Evolutionary conservation across 2,113 vertebrate species (phyloP), one percentile per base, ranked within the genome.

Genomic region (Lethenteron reissneri): DNA sequence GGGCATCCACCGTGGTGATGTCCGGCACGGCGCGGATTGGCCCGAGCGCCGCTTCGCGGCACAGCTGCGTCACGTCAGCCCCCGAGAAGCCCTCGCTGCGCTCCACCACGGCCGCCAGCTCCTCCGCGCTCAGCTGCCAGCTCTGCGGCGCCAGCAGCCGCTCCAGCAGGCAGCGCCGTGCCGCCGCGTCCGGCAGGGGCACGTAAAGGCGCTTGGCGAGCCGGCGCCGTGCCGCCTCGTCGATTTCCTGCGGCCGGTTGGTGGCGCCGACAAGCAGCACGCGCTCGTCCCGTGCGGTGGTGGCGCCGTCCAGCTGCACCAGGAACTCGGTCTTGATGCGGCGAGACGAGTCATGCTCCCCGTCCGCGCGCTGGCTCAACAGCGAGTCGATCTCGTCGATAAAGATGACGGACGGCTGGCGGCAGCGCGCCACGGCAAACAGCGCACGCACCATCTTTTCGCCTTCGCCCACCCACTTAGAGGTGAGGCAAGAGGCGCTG

Each of bases 321-420:
- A 99, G 78, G 79, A 99, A 99, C 76, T 99, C 94, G 0, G 92
- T 99, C 79, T 97, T 99, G 76, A 97, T 97, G 73, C 91, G 83
- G 25, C 91, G 82, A 0, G 94, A 97, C 0, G 92, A 92, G 69
- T 99, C 91, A 0, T 97, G 94, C 75, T 97, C 94, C 8, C 92
- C 85, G 13, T 96, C 92, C 10, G 83, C 94, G 2, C 89, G 81
- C 76, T 95, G 94, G 56, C 91, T 95, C 75, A 99, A 74, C 1
- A 99, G 78, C 2, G 92, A 95, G 77, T 99, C 94, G 1, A 99
- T 94, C 75, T 99, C 94, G 15, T 97, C 91, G 0, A 99, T 96
- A 76, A 99, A 97, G 74, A 99, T 97, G 68, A 96, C 90, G 0
- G 92, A 87, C 0, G 94, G 92, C 73, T 97, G 92, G 74, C 95